Conservation (phyloP, 1,140 invertebrate genomes). For the Papilio dardanus region DNA sequence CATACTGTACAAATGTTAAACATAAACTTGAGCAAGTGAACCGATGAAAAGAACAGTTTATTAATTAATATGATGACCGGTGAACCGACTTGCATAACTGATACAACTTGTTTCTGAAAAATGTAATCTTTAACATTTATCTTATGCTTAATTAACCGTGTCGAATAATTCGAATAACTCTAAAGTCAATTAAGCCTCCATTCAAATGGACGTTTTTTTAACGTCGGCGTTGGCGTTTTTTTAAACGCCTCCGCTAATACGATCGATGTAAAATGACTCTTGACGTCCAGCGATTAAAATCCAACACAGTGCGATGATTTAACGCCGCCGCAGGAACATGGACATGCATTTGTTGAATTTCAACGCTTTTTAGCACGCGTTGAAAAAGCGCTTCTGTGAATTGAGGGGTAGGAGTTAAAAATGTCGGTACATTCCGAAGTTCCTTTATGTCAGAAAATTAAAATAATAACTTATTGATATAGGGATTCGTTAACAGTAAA, state of each 20-base stretch:
- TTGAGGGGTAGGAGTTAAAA: too few species aligned
- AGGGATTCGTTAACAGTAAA: neutral
- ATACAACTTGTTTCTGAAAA: constrained; percentile 35
- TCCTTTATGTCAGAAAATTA: neutral
- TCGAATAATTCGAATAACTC: constrained; percentile 40
- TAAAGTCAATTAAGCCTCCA: neutral
- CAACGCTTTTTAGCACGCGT: too few species aligned
- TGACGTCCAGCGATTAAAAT: too few species aligned
- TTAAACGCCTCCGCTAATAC: too few species aligned
- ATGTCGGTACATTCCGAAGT: constrained; percentile 22
- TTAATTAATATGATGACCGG: constrained; percentile 33
- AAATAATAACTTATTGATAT: neutral
- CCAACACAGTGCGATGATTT: too few species aligned
- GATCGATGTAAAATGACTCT: too few species aligned
- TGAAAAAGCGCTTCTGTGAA: too few species aligned
- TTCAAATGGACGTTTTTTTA: too few species aligned
- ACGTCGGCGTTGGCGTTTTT: too few species aligned
- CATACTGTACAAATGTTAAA: neutral
- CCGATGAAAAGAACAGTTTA: constrained; percentile 24
- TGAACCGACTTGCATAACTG: constrained; percentile 30
- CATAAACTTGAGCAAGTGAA: constrained; percentile 17
- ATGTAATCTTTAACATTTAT: constrained; percentile 36
- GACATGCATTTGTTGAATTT: too few species aligned
- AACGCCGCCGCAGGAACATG: too few species aligned
- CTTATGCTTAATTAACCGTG: constrained; percentile 42